Evolutionary conservation across 1,140 invertebrate genomes (phyloP), one percentile per base, ranked within the genome.

Genomic region (Cydia splendana): DNA sequence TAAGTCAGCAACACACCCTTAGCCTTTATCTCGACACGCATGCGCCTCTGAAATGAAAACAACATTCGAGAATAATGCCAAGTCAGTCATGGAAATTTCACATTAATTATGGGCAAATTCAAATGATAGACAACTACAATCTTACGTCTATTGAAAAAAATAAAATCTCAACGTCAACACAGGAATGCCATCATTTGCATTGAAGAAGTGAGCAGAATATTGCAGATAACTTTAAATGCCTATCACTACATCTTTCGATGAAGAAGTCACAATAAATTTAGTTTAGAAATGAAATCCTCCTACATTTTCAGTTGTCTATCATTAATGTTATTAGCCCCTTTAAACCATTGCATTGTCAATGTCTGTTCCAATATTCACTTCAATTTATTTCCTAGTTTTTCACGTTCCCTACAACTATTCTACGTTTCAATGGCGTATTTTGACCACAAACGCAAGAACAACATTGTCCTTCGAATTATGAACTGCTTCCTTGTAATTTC

Each of bases 41-140:
- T 93, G 91, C 89, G 91, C 91, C 91, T 93, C 91, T 92, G 91
- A 89, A 93, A 93, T 86, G 80, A 90, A 91, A 91, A 92, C 81
- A 90, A 80, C 67, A 71, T 71, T 88, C 83, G 85, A 89, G 85
- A 91, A 91, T 91, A 91, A 89, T 91, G 91, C 91, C 83, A 83
- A 92, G 89, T 91, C 87, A 90, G 91, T 92, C 91, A 93, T 93
- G 91, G 91, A 92, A 93, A 93, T 92, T 92, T 91, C 74, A 82
- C 77, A 82, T 12, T 85, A 77, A 71, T 24, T 18, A 71, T 20
- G 30, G 67, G 67, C 67, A 71, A 42, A 53, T 53, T n/a, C n/a
- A 71, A 69, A 30, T 69, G 34, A 38, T 18, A 71, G 67, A 71
- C 67, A 71, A 71, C 67, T 9, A 42, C n/a, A 18, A 0, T 20